Base-by-base conservation (phyloP, 2,888 invertebrate genomes). In the Hypomecis atomaria region DNA sequence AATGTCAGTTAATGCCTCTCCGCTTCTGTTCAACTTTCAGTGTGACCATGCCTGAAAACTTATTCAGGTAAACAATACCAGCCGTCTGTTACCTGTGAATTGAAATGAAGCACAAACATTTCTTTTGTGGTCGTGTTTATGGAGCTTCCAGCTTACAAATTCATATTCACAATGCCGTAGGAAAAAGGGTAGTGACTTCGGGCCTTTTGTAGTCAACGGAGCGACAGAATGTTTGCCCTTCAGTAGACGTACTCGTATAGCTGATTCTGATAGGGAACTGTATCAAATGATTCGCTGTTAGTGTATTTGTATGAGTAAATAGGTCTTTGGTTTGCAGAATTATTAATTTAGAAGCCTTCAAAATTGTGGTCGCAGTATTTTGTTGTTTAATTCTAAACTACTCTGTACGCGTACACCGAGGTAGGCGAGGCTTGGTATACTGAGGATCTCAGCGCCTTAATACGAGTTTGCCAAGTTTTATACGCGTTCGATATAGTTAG, bases 201-300 rank as follows among this genome's bases (percentile, higher is more conserved):
- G 59, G 58, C 70, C 64, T 66, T 64, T 63, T 61, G 58, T 50
- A 62, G 36, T 57, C 66, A 64, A 50, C 69, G 67, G 64, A 69
- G 70, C 70, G 69, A 69, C 70, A 69, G 70, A 70, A 69, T 58
- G 59, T 69, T 60, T 69, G 74, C 70, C 71, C 70, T 66, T 60
- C 59, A 57, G 34, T 6, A 23, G 9, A 0, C 10, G 66, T 70
- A n/a, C n/a, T n/a, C 49, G 65, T 59, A 70, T 59, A 48, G 59
- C 71, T 56, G 64, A 59, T 49, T 65, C 59, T 58, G 58, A 66
- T 23, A 23, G 23, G 23, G 1, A 23, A 23, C 23, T 23, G 23
- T 23, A 23, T 23, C 23, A 23, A 23, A 23, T 23, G 23, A 23
- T 23, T 23, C 23, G 23, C 23, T 23, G 23, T 23, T 23, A 23